Percentiles rank a stretch among this genome's conserved stretches.
These are phyloP conservation scores for Callimorpha dominula DNA, from an alignment of 2,888 invertebrate genomes.

Conservation along the genomic window DNA sequence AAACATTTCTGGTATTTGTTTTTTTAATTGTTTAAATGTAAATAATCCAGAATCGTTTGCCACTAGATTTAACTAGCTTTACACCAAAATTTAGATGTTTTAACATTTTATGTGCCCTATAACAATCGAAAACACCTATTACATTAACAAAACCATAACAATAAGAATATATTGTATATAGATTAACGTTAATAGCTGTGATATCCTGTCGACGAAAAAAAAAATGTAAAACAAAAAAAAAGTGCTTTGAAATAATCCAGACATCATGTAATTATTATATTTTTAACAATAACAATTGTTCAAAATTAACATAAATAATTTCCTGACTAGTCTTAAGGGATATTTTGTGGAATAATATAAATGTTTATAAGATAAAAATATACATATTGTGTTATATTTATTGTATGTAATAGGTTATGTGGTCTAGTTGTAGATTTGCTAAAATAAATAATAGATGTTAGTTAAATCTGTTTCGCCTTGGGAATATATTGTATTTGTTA, in stretches of 20 bases:
- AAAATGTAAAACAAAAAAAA: slow-evolving; percentile 56
- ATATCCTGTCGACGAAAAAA: slow-evolving; percentile 74
- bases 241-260: slow-evolving; percentile 54
- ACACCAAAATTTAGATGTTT: slow-evolving; percentile 82
- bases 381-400: slow-evolving; percentile 71
- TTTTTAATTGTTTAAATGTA: slow-evolving; percentile 49
- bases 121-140: slow-evolving; percentile 50
- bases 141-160: slow-evolving; percentile 57
- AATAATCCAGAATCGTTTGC: slow-evolving; percentile 68
- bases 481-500: slow-evolving; percentile 72
- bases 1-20: slow-evolving; percentile 51
- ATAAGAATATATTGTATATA: slow-evolving; percentile 67
- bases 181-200: slow-evolving; percentile 82
- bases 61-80: slow-evolving; percentile 83
- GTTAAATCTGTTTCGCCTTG: slow-evolving; percentile 69
- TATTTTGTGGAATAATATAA: slow-evolving; percentile 61
- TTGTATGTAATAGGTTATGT: slow-evolving; percentile 69
- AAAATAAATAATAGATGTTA: slow-evolving; percentile 59
- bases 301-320: slow-evolving; percentile 57
- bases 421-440: slow-evolving; percentile 60
- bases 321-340: slow-evolving; percentile 81
- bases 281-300: slow-evolving; percentile 50
- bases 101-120: slow-evolving; percentile 65
- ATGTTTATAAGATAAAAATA: slow-evolving; percentile 65
- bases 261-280: slow-evolving; percentile 46